Percentiles rank a stretch among this genome's conserved stretches.
Conservation (phyloP, 2,797 vertebrate species). For the Phalanger gymnotis region DNA sequence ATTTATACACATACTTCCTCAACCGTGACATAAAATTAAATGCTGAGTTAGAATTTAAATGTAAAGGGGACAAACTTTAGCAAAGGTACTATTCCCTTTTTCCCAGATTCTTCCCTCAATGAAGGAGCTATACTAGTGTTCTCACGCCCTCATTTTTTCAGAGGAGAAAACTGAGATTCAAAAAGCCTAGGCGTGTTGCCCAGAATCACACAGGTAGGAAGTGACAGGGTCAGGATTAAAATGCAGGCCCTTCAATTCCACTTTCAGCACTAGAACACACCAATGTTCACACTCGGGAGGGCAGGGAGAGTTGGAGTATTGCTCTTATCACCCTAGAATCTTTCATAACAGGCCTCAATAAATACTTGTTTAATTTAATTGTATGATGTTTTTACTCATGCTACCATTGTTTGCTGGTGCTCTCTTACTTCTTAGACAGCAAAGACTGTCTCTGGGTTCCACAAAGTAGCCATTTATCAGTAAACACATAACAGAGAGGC, state of each 20-base stretch:
- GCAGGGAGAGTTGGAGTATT: not conserved
- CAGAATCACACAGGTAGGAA: no score
- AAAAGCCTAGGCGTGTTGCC: not conserved
- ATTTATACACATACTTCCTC: not conserved
- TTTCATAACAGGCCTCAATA: not conserved
- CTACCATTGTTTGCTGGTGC: not conserved
- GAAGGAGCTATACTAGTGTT: not conserved
- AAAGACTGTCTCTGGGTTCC: not conserved
- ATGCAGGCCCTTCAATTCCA: not conserved
- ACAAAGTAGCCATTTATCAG: not conserved
- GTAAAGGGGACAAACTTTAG: not conserved
- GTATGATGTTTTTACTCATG: not conserved
- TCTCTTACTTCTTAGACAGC: not conserved
- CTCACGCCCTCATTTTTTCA: not conserved
- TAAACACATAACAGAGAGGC: not conserved
- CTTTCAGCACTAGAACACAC: not conserved
- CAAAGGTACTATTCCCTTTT: slow-evolving; percentile 19
- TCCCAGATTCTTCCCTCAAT: not conserved
- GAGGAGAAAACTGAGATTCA: not conserved
- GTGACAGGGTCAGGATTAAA: not conserved
- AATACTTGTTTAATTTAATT: not conserved
- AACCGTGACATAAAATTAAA: slow-evolving; percentile 1
- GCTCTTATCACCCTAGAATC: not conserved
- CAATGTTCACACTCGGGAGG: not conserved
- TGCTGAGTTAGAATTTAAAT: slow-evolving; percentile 7